Conservation (phyloP, 2,888 invertebrate genomes). For the Rhabditoides inermis region DNA sequence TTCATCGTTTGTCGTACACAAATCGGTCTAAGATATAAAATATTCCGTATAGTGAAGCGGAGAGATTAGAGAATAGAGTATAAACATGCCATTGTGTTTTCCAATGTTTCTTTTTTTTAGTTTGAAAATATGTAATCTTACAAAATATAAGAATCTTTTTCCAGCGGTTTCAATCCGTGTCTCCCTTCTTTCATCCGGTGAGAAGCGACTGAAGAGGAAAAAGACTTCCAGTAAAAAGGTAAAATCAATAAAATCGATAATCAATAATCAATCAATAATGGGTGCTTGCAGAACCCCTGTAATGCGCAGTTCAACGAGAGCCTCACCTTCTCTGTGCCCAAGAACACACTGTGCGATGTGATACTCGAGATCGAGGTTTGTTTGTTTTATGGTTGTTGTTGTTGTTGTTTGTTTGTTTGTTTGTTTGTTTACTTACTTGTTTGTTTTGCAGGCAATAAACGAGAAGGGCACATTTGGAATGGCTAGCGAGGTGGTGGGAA, state of each 20-base stretch:
- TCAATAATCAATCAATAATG: no score
- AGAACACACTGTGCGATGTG: constrained; percentile 45
- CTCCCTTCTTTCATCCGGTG: constrained; percentile 32
- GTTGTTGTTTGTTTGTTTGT: no score
- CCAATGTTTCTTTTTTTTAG: not conserved
- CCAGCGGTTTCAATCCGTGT: constrained; percentile 43
- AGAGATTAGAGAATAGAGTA: no score
- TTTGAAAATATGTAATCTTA: no score
- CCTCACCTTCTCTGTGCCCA: constrained; percentile 45
- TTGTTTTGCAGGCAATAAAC: constrained; percentile 36
- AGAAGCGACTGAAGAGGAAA: constrained; percentile 44
- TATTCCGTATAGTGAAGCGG: no score
- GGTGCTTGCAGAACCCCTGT: constrained; percentile 22
- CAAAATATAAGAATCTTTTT: no score
- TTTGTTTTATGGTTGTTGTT: no score
- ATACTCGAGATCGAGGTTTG: constrained; percentile 41
- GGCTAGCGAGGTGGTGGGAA: constrained; percentile 35
- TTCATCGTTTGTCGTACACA: no score
- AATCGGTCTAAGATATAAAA: no score
- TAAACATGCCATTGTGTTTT: not conserved
- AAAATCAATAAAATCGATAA: no score
- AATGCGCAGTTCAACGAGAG: constrained; percentile 49
- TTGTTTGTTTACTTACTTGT: no score
- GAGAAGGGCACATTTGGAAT: constrained; percentile 50
- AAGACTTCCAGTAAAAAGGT: constrained; percentile 47